Conservation (phyloP, 2,888 invertebrate species). For the Drosophila subquinaria region DNA sequence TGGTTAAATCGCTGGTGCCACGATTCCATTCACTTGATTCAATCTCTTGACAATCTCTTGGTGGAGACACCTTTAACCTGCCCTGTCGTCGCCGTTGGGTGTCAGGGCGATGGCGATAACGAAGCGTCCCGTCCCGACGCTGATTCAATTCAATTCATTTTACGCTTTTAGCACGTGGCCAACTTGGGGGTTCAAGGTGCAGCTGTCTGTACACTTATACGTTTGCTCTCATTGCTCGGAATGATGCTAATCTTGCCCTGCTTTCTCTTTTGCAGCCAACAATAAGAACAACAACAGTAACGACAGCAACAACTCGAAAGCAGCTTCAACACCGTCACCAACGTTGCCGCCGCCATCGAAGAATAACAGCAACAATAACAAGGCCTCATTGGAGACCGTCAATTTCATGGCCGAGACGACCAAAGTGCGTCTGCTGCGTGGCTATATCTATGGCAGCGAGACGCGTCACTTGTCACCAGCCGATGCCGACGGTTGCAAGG, state of each 20-base stretch:
- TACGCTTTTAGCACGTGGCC: constrained; percentile 11
- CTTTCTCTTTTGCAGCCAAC: constrained; percentile 45
- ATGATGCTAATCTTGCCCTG: constrained; percentile 33
- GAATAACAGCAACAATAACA: constrained; percentile 64
- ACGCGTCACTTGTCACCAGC: constrained; percentile 63
- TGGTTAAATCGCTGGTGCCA: constrained; percentile 32
- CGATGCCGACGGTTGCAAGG: constrained; percentile 48
- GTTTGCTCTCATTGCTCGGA: neutral
- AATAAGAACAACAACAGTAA: constrained; percentile 45
- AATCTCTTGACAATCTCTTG: constrained; percentile 20
- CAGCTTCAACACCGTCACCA: constrained; percentile 29
- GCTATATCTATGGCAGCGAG: constrained; percentile 81
- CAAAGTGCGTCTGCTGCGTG: constrained; percentile 81
- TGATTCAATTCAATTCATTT: constrained; percentile 30
- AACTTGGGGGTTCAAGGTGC: constrained; percentile 52
- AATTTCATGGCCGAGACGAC: constrained; percentile 80
- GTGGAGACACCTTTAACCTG: constrained; percentile 11
- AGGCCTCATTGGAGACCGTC: constrained; percentile 59
- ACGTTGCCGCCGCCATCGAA: constrained; percentile 10
- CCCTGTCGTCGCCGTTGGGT: neutral
- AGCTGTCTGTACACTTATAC: constrained; percentile 1
- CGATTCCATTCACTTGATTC: constrained; percentile 32
- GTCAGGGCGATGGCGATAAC: constrained; percentile 49
- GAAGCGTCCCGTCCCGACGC: constrained; percentile 9
- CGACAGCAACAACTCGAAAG: constrained; percentile 33